These are phyloP conservation scores for Campoletis raptor DNA, from an alignment of 2,888 invertebrate genomes.

Conservation along the genomic window DNA sequence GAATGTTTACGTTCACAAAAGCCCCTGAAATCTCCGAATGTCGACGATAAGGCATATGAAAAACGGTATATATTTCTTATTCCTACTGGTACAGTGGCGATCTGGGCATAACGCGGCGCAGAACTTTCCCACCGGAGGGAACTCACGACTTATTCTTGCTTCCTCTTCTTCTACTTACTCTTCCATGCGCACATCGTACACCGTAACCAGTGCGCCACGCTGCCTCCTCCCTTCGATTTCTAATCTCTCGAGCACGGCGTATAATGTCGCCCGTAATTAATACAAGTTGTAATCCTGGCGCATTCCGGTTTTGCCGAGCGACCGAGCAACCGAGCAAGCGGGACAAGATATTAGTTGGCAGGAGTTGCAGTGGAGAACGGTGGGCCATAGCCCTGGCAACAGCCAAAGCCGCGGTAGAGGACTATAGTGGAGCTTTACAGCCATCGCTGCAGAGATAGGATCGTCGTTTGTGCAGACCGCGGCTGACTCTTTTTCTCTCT, in stretches of 20 bases:
- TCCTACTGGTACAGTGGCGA: conserved; percentile 57
- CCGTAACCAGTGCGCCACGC: conserved; percentile 58
- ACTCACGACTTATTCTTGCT: conserved; percentile 71
- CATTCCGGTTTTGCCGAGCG: conserved; percentile 82
- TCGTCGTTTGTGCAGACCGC: conserved; percentile 79
- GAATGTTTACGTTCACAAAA: background rate
- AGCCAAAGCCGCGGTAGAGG: conserved; percentile 55
- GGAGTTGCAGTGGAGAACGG: conserved; percentile 69
- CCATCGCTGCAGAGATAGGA: conserved; percentile 78
- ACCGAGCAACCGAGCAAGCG: conserved; percentile 65
- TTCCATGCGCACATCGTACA: conserved; percentile 39
- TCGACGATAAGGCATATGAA: conserved; percentile 38
- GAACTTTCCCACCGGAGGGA: conserved; percentile 66
- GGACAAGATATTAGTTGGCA: conserved; percentile 83
- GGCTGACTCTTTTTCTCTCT: conserved; percentile 43
- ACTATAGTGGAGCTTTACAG: conserved; percentile 66
- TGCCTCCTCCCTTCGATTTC: conserved; percentile 81
- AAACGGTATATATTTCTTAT: conserved; percentile 62
- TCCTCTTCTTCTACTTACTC: conserved; percentile 52
- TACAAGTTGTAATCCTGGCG: conserved; percentile 83
- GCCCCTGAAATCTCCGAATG: conserved; percentile 22
- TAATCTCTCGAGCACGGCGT: conserved; percentile 81
- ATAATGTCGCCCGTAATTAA: conserved; percentile 84
- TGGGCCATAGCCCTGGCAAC: conserved; percentile 66
- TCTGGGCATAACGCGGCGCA: conserved; percentile 65